Percentiles rank a stretch among this genome's conserved stretches.
Evolutionary conservation across 64 coral and sea anemone species (phyloP).

Genomic region (Dendronephthya gigantea): DNA sequence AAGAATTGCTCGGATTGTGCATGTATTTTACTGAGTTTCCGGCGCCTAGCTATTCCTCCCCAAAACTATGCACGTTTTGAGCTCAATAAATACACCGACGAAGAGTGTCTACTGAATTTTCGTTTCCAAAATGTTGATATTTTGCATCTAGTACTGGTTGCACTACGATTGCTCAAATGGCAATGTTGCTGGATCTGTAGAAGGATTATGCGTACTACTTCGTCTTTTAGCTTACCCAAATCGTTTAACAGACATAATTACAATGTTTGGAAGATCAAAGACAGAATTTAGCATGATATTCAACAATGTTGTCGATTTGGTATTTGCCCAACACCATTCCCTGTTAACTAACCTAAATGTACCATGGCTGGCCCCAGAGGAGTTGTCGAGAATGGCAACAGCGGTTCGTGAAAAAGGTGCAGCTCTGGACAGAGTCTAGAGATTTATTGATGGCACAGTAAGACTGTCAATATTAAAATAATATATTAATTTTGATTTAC

Average conservation of each 20-base stretch:
- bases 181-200: background rate
- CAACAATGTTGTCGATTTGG: background rate
- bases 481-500: too few species aligned
- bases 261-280: too few species aligned
- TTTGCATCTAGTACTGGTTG: background rate
- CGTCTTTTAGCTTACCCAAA: too few species aligned
- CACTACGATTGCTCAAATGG: background rate
- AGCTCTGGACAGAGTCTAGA: background rate
- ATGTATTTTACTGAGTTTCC: too few species aligned
- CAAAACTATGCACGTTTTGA: background rate
- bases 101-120: too few species aligned
- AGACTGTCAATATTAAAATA: too few species aligned
- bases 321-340: background rate
- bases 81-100: background rate
- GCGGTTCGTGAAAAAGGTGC: background rate
- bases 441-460: slow-evolving; percentile 6
- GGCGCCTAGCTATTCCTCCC: background rate
- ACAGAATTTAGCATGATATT: too few species aligned
- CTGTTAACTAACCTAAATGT: background rate
- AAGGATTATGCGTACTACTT: background rate
- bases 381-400: background rate
- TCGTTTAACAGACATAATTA: background rate
- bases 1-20: background rate
- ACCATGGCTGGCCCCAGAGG: background rate
- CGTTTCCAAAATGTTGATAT: background rate